Base-by-base conservation (phyloP, 2,888 invertebrate genomes). In the Bugula neritina region DNA sequence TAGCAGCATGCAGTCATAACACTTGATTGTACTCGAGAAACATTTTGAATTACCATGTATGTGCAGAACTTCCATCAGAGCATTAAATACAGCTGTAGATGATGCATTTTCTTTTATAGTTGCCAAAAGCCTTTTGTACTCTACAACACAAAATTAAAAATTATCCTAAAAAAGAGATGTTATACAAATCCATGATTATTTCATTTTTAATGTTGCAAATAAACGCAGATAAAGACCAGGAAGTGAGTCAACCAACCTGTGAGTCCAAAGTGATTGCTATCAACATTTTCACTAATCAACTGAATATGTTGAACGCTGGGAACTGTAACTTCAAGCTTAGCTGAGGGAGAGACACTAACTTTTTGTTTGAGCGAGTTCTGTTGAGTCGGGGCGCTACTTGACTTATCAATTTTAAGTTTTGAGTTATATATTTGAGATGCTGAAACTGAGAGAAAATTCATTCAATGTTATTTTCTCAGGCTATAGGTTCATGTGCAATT, bases 21-120 rank as follows among this genome's bases (percentile, higher is more conserved):
- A n/a, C n/a, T n/a, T n/a, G n/a, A n/a, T n/a, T n/a, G n/a, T n/a
- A n/a, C n/a, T n/a, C n/a, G n/a, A n/a, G n/a, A n/a, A n/a, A n/a
- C n/a, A n/a, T n/a, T n/a, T 43, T 10, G 43, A 43, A 27, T 29
- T n/a, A 63, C 63, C 63, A 63, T 63, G 63, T 2, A 63, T 25
- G 21, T 29, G 31, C 31, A 63, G 63, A 31, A 63, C 31, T 10
- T 5, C 5, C 5, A 23, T 3, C 5, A 63, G 63, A 13, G 63
- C 63, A 31, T 27, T 27, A 31, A 13, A 25, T 3, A 63, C 63
- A 5, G 21, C 2, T 13, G 27, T n/a, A 13, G 63, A 63, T 13
- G 63, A 63, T 10, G 5, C 29, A 31, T 63, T 63, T n/a, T 29
- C 31, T 25, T 63, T 63, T 29, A 63, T 63, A 13, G 63, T 31